A percentile compares a stretch with the other conserved stretches of the same genome.
phyloP scores from a whole-genome alignment of 2,113 vertebrate species.

The Lycaon pictus region DNA sequence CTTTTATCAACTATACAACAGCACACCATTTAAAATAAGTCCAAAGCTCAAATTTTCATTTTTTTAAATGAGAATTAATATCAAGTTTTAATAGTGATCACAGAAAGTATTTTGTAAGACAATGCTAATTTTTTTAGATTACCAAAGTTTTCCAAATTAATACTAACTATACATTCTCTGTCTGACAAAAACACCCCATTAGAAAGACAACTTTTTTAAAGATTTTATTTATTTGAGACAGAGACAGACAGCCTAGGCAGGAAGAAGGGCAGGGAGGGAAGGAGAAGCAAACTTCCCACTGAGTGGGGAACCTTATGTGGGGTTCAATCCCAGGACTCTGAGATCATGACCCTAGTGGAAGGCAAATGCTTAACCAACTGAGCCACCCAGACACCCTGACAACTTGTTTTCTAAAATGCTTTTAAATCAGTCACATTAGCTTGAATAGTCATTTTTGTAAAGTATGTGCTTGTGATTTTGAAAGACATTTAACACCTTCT shows the following conservation, averaged over 20 bases:
- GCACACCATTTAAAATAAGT: neutral
- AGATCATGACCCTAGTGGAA: no score
- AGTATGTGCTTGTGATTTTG: neutral
- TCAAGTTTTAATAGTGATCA: neutral
- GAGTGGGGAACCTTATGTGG: no score
- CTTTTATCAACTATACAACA: neutral
- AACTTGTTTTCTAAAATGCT: neutral
- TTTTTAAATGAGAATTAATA: neutral
- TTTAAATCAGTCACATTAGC: neutral
- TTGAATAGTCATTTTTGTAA: neutral
- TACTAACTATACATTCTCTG: neutral
- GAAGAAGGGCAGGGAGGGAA: no score
- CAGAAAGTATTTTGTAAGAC: neutral
- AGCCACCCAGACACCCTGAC: neutral
- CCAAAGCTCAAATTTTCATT: neutral
- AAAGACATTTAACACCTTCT: neutral
- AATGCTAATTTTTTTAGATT: neutral
- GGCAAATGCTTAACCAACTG: no score
- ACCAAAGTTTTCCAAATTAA: neutral
- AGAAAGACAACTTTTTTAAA: neutral
- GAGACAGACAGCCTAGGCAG: no score
- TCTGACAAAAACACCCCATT: neutral
- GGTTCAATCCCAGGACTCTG: no score
- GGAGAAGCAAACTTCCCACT: no score
- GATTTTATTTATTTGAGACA: no score